Base-by-base conservation (phyloP, 2,888 invertebrate species). In the Idaea biselata region DNA sequence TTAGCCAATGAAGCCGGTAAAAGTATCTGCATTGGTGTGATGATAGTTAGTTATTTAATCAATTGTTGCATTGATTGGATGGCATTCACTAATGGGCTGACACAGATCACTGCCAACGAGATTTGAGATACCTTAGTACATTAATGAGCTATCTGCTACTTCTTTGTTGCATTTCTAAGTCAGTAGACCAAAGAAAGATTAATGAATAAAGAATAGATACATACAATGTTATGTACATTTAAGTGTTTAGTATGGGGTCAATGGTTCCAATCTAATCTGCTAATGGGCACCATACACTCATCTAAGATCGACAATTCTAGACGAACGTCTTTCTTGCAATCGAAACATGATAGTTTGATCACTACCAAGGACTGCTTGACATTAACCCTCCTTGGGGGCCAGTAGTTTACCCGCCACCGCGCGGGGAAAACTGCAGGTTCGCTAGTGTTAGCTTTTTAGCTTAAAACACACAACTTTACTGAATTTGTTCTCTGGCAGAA, bases 1-100 rank as follows among this genome's bases (percentile, higher is more conserved):
- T 60, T 62, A 64, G 64, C 69, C 66, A 67, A 67, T 63, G 55
- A 59, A 58, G n/a, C 58, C 17, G 17, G 55, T 55, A 55, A n/a
- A 55, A 17, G 55, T 44, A 44, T 44, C 58, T 61, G 11, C 16
- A 56, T 18, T 18, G 56, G 56, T 56, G 56, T 56, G 56, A 56
- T 56, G 56, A 56, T 56, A 56, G 56, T 56, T 44, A 69, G 72
- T 62, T 60, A 63, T 60, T 57, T 16, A 3, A 66, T 32, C 18
- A 57, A 58, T 1, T 58, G 60, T 58, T 54, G 59, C 58, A 53
- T 44, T 16, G 56, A 56, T 56, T 56, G 56, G 56, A 18, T 56
- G 56, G 56, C 56, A 56, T 18, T 56, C 14, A 56, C 56, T 56
- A 56, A 56, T 56, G 18, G 56, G 56, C 17, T 56, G 14, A 18